Percentiles rank a stretch among this genome's conserved stretches.
Evolutionary conservation across 2,797 vertebrate species (phyloP).

Genomic region (Dicrostonyx torquatus): DNA sequence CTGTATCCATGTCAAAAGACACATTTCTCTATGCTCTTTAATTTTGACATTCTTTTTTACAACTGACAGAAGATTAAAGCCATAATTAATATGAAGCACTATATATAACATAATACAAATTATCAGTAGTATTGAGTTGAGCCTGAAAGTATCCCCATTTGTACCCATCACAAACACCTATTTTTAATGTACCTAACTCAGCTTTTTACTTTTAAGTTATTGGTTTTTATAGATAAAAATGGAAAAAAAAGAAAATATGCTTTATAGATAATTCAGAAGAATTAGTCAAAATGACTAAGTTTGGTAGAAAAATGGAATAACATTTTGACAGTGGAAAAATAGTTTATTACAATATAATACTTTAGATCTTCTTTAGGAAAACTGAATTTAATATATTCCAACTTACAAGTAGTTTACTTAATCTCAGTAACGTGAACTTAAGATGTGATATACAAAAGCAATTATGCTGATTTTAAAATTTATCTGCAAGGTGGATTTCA

Average conservation of each 20-base stretch:
- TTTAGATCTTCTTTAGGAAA: conserved; percentile 43
- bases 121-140: conserved; percentile 16
- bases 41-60: conserved; percentile 42
- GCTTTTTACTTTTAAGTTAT: conserved; percentile 6
- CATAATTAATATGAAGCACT: conserved; percentile 26
- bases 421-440: conserved; percentile 10
- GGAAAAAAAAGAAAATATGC: conserved; percentile 6
- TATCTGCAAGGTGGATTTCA: conserved; percentile 48
- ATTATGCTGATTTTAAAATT: conserved; percentile 62
- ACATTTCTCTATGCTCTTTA: neutral
- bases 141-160: conserved; percentile 17
- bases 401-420: conserved; percentile 45
- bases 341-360: conserved; percentile 9
- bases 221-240: conserved; percentile 34
- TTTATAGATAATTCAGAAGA: conserved; percentile 43
- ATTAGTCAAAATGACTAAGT: conserved; percentile 40
- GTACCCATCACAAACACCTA: neutral
- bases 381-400: conserved; percentile 40
- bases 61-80: conserved; percentile 35
- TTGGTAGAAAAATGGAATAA: conserved; percentile 39
- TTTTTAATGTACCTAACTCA: conserved; percentile 19
- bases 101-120: conserved; percentile 45
- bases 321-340: conserved; percentile 41
- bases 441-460: neutral
- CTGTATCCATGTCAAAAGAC: conserved; percentile 2